Evolutionary conservation across 2,888 invertebrate species (phyloP), one percentile per base, ranked within the genome.

Genomic region (Pristionchus japonicus): DNA sequence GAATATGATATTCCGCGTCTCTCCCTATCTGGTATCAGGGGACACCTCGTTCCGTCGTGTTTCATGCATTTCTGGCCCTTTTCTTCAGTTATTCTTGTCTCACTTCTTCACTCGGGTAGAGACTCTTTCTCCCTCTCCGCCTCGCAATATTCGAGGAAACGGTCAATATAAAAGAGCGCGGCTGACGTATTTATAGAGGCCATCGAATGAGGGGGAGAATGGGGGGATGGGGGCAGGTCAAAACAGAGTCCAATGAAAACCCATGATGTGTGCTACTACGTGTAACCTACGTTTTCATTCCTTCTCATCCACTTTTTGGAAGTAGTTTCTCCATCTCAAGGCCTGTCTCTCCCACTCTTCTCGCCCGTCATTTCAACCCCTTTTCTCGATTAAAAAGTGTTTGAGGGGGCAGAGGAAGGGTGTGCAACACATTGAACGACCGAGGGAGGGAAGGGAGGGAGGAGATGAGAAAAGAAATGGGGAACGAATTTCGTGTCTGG

Each of bases 301-400:
- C 9, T 70, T 64, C 61, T 20, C 37, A 70, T 23, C 31, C 37
- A 70, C 70, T 37, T 37, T 37, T 70, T 70, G 70, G 70, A 70
- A 70, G 70, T 70, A 34, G 70, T 70, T 70, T 70, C 70, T 13
- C 34, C 31, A 15, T 20, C 15, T 34, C 27, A 15, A 20, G 64
- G 17, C 17, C 31, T 67, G 31, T 17, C 31, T 34, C 34, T 20
- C 2, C 70, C 70, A 15, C 37, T 70, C 37, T 20, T 17, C 37
- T 37, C 61, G 7, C 7, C 20, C 70, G 31, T 37, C 37, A 23
- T 34, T 70, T 37, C 70, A 15, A 17, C 37, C 37, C 20, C 70
- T 70, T 20, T 70, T 37, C 70, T 70, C 70, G 70, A 70, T 70
- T 70, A 70, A 70, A 70, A 70, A 70, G 70, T 70, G 70, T 37